Base-by-base conservation (phyloP, 2,888 invertebrate species). In the Ochropleura leucogaster region DNA sequence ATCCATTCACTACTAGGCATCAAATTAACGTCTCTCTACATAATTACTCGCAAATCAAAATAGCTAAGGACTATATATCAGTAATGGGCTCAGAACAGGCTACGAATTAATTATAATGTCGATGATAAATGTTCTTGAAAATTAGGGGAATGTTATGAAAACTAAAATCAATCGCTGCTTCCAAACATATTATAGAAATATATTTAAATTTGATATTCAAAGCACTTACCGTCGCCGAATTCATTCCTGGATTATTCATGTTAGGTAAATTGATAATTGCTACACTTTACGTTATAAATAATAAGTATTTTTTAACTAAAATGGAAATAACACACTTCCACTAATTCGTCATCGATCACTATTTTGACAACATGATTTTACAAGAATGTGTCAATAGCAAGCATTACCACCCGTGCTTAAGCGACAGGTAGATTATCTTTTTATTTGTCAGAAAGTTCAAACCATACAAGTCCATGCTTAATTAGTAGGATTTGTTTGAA, bases 141-240 rank as follows among this genome's bases (percentile, higher is more conserved):
- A 79, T 74, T 68, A 72, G 4, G 65, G 57, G 16, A 72, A 79
- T 74, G 70, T 44, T 71, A 59, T 42, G 66, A 63, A 74, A 62
- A 71, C 72, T 44, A 66, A 67, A 79, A 67, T 78, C 64, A 74
- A 67, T 72, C 59, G 68, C 68, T 70, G 74, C 69, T 64, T 69
- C 10, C 63, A 74, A 60, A 82, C 74, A 74, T 66, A 64, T 77
- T 85, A 71, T 1, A 14, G n/a, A 51, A 72, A 63, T 55, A 5
- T 47, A 59, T 44, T 53, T 67, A 18, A 68, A 47, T 30, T 47
- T n/a, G 20, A 55, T n/a, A 42, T 55, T 60, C 20, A 57, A 42
- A 60, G 60, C 68, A 94, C 96, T 95, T 90, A 96, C 96, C 59
- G 96, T 96, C 69, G 96, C 96, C 44, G 96, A 96, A 88, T 94